These are phyloP conservation scores for Timandra comae DNA, from an alignment of 2,888 invertebrate species.

Conservation along the genomic window DNA sequence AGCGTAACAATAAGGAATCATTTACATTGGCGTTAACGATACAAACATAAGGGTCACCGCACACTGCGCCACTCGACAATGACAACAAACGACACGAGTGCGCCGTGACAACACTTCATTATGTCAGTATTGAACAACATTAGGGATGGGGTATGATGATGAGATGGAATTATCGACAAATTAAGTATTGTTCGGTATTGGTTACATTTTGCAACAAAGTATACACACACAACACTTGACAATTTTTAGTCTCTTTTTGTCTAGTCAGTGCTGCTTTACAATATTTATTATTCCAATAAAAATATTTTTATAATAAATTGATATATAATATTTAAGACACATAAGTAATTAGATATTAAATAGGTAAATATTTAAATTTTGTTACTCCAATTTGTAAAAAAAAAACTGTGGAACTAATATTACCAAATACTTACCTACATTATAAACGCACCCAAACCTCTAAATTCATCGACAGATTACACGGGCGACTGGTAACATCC, in stretches of 20 bases:
- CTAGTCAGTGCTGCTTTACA: too few relatives aligned
- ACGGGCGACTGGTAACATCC: constrained; percentile 12
- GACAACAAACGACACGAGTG: constrained; percentile 36
- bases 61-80: constrained; percentile 32
- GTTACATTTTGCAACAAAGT: constrained; percentile 1
- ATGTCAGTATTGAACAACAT: constrained; percentile 53
- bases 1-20: constrained; percentile 22
- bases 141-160: constrained; percentile 27
- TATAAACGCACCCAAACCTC: too few relatives aligned
- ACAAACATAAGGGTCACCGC: constrained; percentile 24
- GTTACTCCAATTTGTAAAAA: too few relatives aligned
- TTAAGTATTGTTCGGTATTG: neutral
- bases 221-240: too few relatives aligned
- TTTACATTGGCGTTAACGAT: constrained; percentile 24
- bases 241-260: too few relatives aligned
- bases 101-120: constrained; percentile 69
- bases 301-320: too few relatives aligned
- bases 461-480: constrained; percentile 3
- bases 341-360: too few relatives aligned
- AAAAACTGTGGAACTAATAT: too few relatives aligned
- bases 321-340: too few relatives aligned
- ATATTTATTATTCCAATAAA: too few relatives aligned
- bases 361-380: too few relatives aligned
- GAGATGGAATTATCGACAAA: constrained; percentile 11
- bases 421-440: too few relatives aligned